phyloP scores from a whole-genome alignment of 2,797 vertebrate genomes.

The Crocodylus rhombifer region DNA sequence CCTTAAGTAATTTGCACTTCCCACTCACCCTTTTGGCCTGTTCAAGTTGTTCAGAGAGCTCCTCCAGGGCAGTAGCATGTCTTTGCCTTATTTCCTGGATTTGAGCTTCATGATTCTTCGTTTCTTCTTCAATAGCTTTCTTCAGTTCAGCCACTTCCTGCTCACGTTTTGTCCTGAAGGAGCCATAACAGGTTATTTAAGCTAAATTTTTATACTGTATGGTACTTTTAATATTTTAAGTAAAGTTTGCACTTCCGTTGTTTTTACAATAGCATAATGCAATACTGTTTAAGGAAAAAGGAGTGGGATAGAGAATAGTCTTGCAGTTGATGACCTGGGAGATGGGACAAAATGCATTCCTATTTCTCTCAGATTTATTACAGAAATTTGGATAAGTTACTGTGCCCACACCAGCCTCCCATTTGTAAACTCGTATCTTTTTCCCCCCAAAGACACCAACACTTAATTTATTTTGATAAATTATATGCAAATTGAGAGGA shows the following conservation, averaged over 20 bases:
- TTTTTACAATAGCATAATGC: neutral
- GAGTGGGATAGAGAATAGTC: neutral
- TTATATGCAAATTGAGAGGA: neutral
- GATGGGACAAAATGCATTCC: neutral
- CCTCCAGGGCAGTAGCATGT: conserved; percentile 90
- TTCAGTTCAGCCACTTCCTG: conserved; percentile 97
- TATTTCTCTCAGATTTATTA: neutral
- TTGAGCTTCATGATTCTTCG: conserved; percentile 94
- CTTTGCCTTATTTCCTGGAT: conserved; percentile 97
- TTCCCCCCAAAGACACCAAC: neutral
- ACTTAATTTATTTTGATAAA: neutral
- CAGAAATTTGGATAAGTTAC: neutral
- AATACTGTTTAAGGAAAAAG: neutral
- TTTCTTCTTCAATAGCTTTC: conserved; percentile 96
- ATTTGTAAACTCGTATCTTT: neutral
- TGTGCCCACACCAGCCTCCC: neutral
- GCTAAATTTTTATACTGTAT: neutral
- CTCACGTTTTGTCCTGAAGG: conserved; percentile 91
- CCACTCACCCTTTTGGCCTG: conserved; percentile 93
- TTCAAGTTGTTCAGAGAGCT: conserved; percentile 95
- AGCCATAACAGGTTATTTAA: neutral
- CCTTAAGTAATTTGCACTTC: neutral
- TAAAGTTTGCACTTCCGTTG: neutral
- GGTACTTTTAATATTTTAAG: neutral
- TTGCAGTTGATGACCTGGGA: neutral